Conservation (phyloP, 2,113 vertebrate species). For the Tenrec ecaudatus region DNA sequence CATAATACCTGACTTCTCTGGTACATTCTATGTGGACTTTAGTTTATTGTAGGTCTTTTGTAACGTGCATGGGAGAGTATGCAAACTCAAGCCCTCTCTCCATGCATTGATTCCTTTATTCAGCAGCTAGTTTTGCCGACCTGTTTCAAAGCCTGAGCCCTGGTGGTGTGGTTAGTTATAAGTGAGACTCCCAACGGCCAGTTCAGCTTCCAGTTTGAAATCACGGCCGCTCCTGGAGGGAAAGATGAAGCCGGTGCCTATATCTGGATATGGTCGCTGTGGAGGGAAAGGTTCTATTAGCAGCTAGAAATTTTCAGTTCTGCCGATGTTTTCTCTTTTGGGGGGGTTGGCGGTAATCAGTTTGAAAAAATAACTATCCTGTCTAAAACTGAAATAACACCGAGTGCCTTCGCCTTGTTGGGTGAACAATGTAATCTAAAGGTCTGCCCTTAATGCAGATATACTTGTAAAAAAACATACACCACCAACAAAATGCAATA, state of each 20-base stretch:
- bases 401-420: background rate
- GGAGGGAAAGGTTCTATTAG: no score
- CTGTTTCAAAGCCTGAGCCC: background rate
- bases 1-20: background rate
- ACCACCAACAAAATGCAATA: background rate
- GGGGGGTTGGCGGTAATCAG: background rate
- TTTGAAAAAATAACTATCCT: background rate
- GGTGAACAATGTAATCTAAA: background rate
- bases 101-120: background rate
- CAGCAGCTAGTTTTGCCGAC: background rate
- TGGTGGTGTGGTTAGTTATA: background rate
- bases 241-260: no score
- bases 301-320: background rate
- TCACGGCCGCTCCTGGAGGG: no score
- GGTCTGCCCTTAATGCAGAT: background rate
- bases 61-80: background rate
- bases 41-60: background rate
- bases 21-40: background rate
- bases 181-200: no score
- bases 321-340: background rate
- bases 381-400: constrained; percentile 29
- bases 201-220: no score
- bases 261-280: no score
- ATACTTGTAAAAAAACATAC: constrained; percentile 20
- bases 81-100: background rate